Conservation (phyloP, 2,888 invertebrate species). For the Chloromyia formosa region DNA sequence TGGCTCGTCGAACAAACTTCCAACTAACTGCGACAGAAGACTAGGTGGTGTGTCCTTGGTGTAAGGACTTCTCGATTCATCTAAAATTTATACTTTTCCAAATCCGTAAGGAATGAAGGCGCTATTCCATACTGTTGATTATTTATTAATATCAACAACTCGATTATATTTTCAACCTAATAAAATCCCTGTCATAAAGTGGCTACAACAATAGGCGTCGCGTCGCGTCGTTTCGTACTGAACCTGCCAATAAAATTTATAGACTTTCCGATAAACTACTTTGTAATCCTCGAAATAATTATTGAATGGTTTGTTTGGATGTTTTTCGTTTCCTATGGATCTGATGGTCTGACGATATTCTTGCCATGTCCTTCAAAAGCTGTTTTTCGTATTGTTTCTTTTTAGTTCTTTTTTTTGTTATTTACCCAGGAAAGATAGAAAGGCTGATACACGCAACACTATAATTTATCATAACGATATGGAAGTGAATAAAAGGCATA, state of each 20-base stretch:
- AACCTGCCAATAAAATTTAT: slow-evolving; percentile 2
- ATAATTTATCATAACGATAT: slow-evolving; percentile 3
- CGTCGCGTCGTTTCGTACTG: not conserved
- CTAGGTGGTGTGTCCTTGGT: too few species aligned
- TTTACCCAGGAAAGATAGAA: slow-evolving; percentile 18
- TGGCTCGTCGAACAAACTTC: too few species aligned
- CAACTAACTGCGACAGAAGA: too few species aligned
- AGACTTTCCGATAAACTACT: not conserved
- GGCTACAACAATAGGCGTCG: too few species aligned
- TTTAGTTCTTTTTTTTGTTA: not conserved
- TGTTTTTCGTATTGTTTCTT: too few species aligned
- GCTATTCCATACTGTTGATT: not conserved
- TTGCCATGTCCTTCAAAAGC: slow-evolving; percentile 9
- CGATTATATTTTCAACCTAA: too few species aligned
- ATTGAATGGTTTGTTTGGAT: not conserved
- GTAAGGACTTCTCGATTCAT: too few species aligned
- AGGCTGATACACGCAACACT: slow-evolving; percentile 19
- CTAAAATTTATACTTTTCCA: too few species aligned
- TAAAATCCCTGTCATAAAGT: too few species aligned
- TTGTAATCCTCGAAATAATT: not conserved
- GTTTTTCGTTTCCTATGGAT: not conserved
- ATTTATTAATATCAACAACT: not conserved
- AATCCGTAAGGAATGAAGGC: too few species aligned
- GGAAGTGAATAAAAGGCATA: not conserved
- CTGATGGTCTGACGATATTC: not conserved